Evolutionary conservation across 1,140 invertebrate genomes (phyloP).

Genomic region (Gryllus bimaculatus): DNA sequence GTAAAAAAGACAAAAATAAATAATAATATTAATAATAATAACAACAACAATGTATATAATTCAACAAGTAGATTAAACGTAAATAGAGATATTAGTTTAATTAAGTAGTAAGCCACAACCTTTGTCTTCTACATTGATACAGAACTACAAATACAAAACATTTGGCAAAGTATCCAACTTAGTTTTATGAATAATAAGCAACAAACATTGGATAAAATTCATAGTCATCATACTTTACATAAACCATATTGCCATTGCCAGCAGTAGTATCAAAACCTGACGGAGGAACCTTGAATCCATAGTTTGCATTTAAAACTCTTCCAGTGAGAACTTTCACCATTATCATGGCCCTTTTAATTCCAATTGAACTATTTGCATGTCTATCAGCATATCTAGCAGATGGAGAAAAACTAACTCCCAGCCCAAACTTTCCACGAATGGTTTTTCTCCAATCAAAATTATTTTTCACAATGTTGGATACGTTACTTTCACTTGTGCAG

Average conservation of each 20-base stretch:
- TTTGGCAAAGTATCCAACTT: no score
- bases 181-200: not conserved
- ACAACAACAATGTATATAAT: no score
- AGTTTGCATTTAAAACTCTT: not conserved
- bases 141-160: no score
- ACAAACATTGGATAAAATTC: constrained; percentile 13
- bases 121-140: no score
- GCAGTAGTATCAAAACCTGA: not conserved
- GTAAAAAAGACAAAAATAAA: no score
- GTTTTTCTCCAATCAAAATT: not conserved
- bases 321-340: not conserved
- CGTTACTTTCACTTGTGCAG: not conserved
- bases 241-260: not conserved
- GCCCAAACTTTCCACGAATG: not conserved
- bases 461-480: not conserved
- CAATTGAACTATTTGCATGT: not conserved
- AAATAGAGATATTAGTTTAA: no score
- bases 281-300: not conserved
- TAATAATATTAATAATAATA: no score
- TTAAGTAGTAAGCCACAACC: no score
- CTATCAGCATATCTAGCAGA: not conserved
- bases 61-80: no score
- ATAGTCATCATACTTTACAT: constrained; percentile 11
- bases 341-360: not conserved
- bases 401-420: not conserved